Conservation (phyloP, 2,888 invertebrate genomes). For the Atethmia centrago region DNA sequence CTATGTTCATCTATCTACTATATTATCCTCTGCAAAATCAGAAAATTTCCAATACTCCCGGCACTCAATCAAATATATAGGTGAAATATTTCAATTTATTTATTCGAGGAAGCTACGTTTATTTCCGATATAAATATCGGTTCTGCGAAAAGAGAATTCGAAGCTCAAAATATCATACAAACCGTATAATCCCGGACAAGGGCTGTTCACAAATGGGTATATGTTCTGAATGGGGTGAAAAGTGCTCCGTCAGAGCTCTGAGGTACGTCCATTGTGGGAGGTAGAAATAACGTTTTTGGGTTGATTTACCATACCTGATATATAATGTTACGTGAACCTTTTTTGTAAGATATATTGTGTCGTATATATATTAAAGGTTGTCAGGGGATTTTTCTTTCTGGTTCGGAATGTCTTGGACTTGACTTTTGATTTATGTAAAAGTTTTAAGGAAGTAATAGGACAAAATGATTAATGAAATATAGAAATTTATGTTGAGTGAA, state of each 20-base stretch:
- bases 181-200: conserved; percentile 33
- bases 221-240: conserved; percentile 56
- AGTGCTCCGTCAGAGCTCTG: conserved; percentile 57
- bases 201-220: conserved; percentile 35
- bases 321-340: conserved; percentile 20
- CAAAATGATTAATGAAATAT: neutral
- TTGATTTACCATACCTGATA: conserved; percentile 44
- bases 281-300: conserved; percentile 37
- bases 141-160: conserved; percentile 22
- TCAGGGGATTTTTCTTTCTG: conserved; percentile 5
- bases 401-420: neutral
- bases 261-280: conserved; percentile 25
- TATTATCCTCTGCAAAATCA: neutral
- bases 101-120: neutral
- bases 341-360: conserved; percentile 18
- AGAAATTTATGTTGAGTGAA: neutral
- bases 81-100: neutral
- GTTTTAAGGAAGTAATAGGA: neutral
- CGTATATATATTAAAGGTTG: conserved; percentile 6
- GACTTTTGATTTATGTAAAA: neutral
- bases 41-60: neutral
- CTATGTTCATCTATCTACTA: neutral
- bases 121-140: conserved; percentile 1
- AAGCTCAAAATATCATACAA: conserved; percentile 39
- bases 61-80: neutral